Evolutionary conservation across 2,113 vertebrate species (phyloP), one percentile per base, ranked within the genome.

Genomic region (Heterochromis multidens): DNA sequence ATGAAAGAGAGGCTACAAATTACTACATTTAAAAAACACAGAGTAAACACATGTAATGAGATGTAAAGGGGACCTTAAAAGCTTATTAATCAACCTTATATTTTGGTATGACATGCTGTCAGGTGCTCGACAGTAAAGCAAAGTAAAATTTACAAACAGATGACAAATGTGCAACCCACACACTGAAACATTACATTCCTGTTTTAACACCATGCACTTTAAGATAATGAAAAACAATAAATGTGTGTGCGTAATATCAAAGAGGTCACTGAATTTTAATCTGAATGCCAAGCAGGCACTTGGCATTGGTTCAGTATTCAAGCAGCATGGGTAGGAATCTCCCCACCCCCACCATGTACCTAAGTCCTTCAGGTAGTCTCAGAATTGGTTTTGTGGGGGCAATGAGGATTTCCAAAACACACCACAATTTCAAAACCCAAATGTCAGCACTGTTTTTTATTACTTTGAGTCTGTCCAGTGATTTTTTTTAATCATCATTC

Each of bases 131-230:
- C 83, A 90, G 19, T 46, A 59, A 77, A 91, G 89, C 86, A 87
- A 93, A 92, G 84, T 94, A 96, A 92, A 89, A 94, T 93, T 87
- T 97, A 97, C 96, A 97, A 97, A 97, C 92, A 95, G 93, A 87
- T 93, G 93, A 93, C 92, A 93, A 95, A 93, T 94, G 91, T 80
- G 84, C 92, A 95, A 95, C 94, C 86, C 87, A 90, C 91, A 97
- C 93, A 96, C 89, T 94, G 87, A 95, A 82, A 94, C 91, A 94
- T 93, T 93, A 95, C 92, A 95, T 94, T 93, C 91, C 93, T 92
- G 94, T 93, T 92, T 89, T 88, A 90, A 92, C 84, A 92, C 78
- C 94, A 95, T 95, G 94, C 94, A 95, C 89, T 91, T 93, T 62
- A 84, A 90, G 57, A 85, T 83, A 84, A 93, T 85, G 87, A 85